These are phyloP conservation scores for Andrena hattorfiana DNA, from an alignment of 2,888 invertebrate genomes.

Conservation along the genomic window DNA sequence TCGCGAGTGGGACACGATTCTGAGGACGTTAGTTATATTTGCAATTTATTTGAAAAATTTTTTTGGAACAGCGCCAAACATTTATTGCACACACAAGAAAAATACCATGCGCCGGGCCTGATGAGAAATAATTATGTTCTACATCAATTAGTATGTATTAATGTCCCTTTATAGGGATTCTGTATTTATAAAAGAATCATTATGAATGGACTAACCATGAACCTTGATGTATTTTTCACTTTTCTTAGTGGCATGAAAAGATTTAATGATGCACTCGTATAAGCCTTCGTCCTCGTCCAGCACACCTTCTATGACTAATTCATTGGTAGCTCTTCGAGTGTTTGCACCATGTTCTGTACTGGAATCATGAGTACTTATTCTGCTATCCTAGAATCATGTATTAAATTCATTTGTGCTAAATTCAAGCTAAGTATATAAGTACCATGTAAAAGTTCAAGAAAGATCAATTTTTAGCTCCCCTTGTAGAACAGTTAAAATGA, in stretches of 20 bases:
- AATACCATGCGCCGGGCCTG: no score
- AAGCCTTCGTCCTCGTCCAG: constrained; percentile 74
- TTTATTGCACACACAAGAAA: neutral
- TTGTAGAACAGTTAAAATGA: no score
- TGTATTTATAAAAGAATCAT: constrained; percentile 6
- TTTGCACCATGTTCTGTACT: constrained; percentile 11
- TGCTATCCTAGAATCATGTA: constrained; percentile 61
- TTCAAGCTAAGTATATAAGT: neutral
- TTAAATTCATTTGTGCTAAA: neutral
- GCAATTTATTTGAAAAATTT: no score
- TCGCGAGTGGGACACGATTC: no score
- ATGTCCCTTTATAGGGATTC: neutral
- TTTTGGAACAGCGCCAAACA: no score
- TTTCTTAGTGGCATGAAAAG: constrained; percentile 44
- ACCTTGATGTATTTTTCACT: constrained; percentile 64
- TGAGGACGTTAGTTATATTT: no score
- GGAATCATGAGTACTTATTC: constrained; percentile 55
- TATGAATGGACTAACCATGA: constrained; percentile 70
- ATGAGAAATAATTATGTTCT: no score
- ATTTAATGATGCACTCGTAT: constrained; percentile 72
- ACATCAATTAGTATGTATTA: neutral
- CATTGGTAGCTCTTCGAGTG: constrained; percentile 46
- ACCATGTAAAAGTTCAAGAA: neutral
- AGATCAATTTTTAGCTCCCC: neutral
- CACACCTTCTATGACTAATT: constrained; percentile 72